Conservation (phyloP, 2,888 invertebrate species). For the Hymenopus coronatus region DNA sequence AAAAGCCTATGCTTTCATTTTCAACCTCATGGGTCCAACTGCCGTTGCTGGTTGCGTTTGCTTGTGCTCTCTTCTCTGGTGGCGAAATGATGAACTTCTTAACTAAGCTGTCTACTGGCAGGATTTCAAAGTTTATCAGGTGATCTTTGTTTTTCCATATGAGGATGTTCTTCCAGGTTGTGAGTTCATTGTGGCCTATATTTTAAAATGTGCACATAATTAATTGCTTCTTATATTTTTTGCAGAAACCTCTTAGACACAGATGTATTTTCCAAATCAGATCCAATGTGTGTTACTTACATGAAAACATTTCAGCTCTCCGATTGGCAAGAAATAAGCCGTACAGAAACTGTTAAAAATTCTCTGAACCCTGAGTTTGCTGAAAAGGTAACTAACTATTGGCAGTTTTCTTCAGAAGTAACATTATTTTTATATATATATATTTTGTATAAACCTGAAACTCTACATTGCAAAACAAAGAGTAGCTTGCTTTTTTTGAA, state of each 20-base stretch:
- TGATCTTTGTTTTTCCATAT: no score
- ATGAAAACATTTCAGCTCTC: slow-evolving; percentile 43
- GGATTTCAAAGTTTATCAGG: no score
- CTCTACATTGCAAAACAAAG: neutral
- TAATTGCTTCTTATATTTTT: neutral
- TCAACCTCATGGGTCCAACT: no score
- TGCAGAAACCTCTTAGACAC: slow-evolving; percentile 49
- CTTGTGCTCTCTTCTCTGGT: no score
- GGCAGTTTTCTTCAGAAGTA: neutral
- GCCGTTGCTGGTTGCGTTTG: no score
- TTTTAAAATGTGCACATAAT: neutral
- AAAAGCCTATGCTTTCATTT: no score
- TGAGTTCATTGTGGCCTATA: neutral
- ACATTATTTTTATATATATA: neutral
- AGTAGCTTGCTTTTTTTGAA: neutral
- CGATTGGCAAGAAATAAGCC: slow-evolving; percentile 45
- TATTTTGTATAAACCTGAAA: neutral
- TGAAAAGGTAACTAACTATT: slow-evolving; percentile 43
- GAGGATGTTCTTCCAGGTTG: no score
- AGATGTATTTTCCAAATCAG: slow-evolving; percentile 56
- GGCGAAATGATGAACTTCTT: no score
- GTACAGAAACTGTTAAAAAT: slow-evolving; percentile 51
- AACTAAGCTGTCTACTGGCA: no score
- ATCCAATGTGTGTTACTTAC: slow-evolving; percentile 52
- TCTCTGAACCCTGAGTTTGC: slow-evolving; percentile 54